Evolutionary conservation across 2,797 vertebrate genomes (phyloP), one percentile per base, ranked within the genome.

Genomic region (Syndactyla subalaris): DNA sequence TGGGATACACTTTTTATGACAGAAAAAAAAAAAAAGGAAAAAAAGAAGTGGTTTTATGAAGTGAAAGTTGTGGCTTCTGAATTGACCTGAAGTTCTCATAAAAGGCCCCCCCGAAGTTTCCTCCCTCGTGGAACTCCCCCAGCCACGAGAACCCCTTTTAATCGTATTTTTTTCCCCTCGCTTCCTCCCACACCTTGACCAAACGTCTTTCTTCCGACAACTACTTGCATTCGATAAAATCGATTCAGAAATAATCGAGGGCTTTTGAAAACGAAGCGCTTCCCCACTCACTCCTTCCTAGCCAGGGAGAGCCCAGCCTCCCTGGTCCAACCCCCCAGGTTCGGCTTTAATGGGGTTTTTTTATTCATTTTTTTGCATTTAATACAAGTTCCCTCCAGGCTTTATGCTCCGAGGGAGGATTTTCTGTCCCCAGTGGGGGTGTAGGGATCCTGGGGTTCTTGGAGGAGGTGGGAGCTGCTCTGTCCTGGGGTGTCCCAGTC

Each of bases 191-290:
- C 65, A 45, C 66, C 34, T 85, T 34, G 27, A 21, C n/a, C 70
- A 45, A 77, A 59, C 57, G 26, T 36, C 68, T 92, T 46, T 57
- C 41, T 65, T 9, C 75, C 88, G 5, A 68, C 89, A 43, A 14
- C 52, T 22, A 3, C 83, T 32, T 10, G 49, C 52, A 82, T 48
- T 91, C 87, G 68, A 93, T 92, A 46, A 92, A 91, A 95, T 88
- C 92, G 62, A 91, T 79, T 39, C 39, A 17, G 63, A 72, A 92
- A 92, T 83, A 24, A 91, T 68, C 80, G 80, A 58, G 80, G 18
- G 43, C 34, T 82, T 74, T 71, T 6, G 51, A 23, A 74, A 74
- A 55, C 17, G 32, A 51, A 59, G 51, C 19, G 6, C 7, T 89
- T 30, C 46, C 17, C 62, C 4, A 3, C 43, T 81, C 18, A 3